These are phyloP conservation scores for Clivina fossor DNA, from an alignment of 2,888 invertebrate genomes.

Conservation along the genomic window DNA sequence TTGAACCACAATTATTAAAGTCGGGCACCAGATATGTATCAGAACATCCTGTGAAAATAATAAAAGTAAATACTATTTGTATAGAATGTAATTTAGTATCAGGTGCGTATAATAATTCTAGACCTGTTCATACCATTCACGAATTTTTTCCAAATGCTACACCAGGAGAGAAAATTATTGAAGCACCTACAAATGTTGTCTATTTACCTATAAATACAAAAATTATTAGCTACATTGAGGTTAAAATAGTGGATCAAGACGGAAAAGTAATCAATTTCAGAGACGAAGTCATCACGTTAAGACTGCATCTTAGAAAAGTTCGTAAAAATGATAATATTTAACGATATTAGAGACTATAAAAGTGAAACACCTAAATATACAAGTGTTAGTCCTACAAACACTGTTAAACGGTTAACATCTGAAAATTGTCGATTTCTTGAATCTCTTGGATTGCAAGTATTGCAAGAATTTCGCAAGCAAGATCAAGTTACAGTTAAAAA, in stretches of 20 bases:
- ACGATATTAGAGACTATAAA: not conserved
- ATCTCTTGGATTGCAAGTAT: not conserved
- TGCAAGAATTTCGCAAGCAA: too few relatives aligned
- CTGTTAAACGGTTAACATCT: slow-evolving; percentile 3
- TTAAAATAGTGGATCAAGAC: slow-evolving; percentile 40
- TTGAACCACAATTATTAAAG: too few relatives aligned
- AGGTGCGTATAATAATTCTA: slow-evolving; percentile 44
- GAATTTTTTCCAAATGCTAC: slow-evolving; percentile 45
- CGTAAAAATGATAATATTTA: not conserved
- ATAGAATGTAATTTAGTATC: slow-evolving; percentile 44
- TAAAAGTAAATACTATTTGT: slow-evolving; percentile 42
- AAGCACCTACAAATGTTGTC: slow-evolving; percentile 32
- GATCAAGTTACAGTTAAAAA: too few relatives aligned
- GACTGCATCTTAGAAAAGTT: slow-evolving; percentile 32
- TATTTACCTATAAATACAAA: slow-evolving; percentile 37
- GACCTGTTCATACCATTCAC: slow-evolving; percentile 46
- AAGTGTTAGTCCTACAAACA: not conserved
- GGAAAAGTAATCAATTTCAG: slow-evolving; percentile 38
- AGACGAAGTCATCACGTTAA: slow-evolving; percentile 39
- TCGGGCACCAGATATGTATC: too few relatives aligned
- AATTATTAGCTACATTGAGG: slow-evolving; percentile 37
- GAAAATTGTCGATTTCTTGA: not conserved
- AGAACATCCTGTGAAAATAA: slow-evolving; percentile 45
- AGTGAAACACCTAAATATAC: not conserved
- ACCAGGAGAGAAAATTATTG: slow-evolving; percentile 34